phyloP scores from a whole-genome alignment of 2,888 invertebrate species.

The Anagyrus pseudococci region DNA sequence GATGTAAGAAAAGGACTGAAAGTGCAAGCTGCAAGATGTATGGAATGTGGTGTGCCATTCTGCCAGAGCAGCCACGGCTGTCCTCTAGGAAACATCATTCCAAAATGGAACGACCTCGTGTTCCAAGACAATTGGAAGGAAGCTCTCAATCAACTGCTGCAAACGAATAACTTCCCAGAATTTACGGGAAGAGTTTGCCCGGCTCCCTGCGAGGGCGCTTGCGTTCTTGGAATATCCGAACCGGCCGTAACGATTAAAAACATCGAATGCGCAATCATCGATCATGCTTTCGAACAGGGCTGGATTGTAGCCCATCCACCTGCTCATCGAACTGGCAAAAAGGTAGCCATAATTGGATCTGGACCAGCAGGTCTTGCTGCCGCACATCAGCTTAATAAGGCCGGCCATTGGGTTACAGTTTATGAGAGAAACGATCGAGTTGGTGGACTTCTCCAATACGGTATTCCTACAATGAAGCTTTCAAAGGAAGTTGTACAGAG shows the following conservation, averaged over 20 bases:
- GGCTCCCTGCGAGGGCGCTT: conserved; percentile 98
- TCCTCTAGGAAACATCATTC: conserved; percentile 97
- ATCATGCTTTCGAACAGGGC: conserved; percentile 95
- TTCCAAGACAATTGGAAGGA: conserved; percentile 94
- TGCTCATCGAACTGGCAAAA: conserved; percentile 75
- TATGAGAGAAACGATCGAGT: conserved; percentile 96
- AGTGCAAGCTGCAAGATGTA: conserved; percentile 92
- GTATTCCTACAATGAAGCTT: conserved; percentile 99
- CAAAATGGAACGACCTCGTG: conserved; percentile 98
- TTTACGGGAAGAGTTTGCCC: conserved; percentile 94
- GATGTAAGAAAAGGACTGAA: conserved; percentile 89
- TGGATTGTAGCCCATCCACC: conserved; percentile 90
- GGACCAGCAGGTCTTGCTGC: conserved; percentile 96
- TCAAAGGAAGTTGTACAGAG: conserved; percentile 92
- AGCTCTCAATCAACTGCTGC: conserved; percentile 89
- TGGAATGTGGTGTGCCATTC: conserved; percentile 99
- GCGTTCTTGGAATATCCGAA: conserved; percentile 94
- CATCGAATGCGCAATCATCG: conserved; percentile 98
- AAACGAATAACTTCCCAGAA: conserved; percentile 99
- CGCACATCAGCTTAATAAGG: conserved; percentile 96
- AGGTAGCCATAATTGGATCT: conserved; percentile 90
- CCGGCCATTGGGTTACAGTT: conserved; percentile 94
- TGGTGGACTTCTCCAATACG: conserved; percentile 95
- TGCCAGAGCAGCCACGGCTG: conserved; percentile 96
- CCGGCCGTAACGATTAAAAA: conserved; percentile 98